These are phyloP conservation scores for Drosophila pegasa DNA, from an alignment of 2,888 invertebrate species.

Conservation along the genomic window DNA sequence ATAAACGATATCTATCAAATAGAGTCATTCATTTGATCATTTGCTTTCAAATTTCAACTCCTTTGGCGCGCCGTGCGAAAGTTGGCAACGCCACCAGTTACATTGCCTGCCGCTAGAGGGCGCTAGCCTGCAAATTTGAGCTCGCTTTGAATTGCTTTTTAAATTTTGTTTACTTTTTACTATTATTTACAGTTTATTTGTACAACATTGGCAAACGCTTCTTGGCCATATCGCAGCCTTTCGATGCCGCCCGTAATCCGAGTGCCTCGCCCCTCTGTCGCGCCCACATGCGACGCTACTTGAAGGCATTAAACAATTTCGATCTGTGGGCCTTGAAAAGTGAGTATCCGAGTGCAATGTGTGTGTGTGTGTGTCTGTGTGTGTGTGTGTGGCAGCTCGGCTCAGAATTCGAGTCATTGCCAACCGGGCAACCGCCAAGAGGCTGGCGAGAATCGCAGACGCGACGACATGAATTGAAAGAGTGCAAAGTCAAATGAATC, in stretches of 20 bases:
- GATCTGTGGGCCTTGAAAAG: constrained; percentile 84
- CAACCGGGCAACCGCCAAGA: constrained; percentile 62
- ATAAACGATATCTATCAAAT: background rate
- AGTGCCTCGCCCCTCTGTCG: constrained; percentile 78
- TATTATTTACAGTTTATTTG: constrained; percentile 76
- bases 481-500: constrained; percentile 78
- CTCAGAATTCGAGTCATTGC: constrained; percentile 73
- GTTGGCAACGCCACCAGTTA: constrained; percentile 1
- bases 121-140: background rate
- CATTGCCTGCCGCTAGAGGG: constrained; percentile 25
- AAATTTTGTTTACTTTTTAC: background rate
- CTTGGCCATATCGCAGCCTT: constrained; percentile 78
- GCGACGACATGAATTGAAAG: constrained; percentile 72
- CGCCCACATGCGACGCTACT: constrained; percentile 75
- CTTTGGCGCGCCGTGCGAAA: background rate
- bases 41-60: background rate
- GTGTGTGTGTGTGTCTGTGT: constrained; percentile 4
- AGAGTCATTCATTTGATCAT: background rate
- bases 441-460: constrained; percentile 69
- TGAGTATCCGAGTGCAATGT: constrained; percentile 66
- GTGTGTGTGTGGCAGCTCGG: constrained; percentile 4
- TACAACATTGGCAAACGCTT: constrained; percentile 80
- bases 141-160: background rate
- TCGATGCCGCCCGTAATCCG: constrained; percentile 82
- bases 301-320: constrained; percentile 81